Evolutionary conservation across 2,797 vertebrate genomes (phyloP).

Genomic region (Malurus splendens): DNA sequence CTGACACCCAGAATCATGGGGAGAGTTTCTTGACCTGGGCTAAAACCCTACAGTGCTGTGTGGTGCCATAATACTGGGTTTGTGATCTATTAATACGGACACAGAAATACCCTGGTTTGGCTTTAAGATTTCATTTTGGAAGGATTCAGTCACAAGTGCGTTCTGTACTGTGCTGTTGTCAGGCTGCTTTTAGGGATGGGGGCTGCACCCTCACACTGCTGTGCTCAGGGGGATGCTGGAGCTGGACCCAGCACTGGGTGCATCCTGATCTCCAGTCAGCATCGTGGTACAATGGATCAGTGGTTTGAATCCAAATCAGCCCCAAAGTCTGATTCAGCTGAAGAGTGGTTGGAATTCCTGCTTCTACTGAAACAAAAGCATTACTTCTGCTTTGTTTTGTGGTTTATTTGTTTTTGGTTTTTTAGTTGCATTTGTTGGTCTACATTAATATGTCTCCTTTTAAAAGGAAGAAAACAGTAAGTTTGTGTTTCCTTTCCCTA

Average conservation of each 20-base stretch:
- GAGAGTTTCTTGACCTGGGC: not conserved
- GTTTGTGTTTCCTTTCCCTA: not conserved
- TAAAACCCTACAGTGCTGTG: not conserved
- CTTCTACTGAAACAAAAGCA: not conserved
- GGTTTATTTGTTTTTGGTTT: not conserved
- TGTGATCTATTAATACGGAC: accelerated
- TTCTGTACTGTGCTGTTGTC: not conserved
- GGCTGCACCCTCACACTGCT: not conserved
- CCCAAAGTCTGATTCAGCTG: not conserved
- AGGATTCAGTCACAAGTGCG: not conserved
- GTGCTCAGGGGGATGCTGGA: not conserved
- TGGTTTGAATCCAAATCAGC: not conserved
- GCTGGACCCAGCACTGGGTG: not conserved
- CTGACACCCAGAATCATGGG: not conserved
- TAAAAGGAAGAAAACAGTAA: not conserved
- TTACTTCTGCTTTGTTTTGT: not conserved
- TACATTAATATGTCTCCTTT: not conserved
- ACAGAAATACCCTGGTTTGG: not conserved
- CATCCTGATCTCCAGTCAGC: not conserved
- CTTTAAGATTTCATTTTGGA: not conserved
- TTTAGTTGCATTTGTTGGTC: not conserved
- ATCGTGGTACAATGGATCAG: not conserved
- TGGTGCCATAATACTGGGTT: not conserved
- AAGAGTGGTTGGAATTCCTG: not conserved
- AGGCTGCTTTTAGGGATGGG: not conserved